These are phyloP conservation scores for Kryptopterus vitreolus DNA, from an alignment of 2,797 vertebrate genomes.

Conservation along the genomic window DNA sequence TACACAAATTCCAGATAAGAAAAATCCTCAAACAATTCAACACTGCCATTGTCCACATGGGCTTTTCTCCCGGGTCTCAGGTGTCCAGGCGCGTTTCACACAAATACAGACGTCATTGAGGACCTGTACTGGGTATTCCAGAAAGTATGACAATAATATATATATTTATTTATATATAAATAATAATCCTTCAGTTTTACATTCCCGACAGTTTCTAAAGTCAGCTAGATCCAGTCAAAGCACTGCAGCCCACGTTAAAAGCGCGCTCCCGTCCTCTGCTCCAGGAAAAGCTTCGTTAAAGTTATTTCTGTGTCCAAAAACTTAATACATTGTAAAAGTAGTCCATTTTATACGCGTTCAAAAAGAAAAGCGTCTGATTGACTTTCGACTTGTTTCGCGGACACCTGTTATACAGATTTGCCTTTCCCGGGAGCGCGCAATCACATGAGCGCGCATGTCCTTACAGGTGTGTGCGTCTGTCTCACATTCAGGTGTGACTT, in stretches of 20 bases:
- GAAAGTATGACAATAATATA: too few species aligned
- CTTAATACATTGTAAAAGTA: not conserved
- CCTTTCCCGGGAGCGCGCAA: not conserved
- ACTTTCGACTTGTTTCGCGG: not conserved
- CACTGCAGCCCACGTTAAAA: not conserved
- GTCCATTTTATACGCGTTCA: not conserved
- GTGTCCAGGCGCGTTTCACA: conserved; percentile 18
- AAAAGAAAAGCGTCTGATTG: not conserved
- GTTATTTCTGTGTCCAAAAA: not conserved
- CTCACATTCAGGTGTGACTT: not conserved
- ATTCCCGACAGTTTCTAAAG: not conserved
- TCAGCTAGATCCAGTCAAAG: not conserved
- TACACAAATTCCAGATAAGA: conserved; percentile 46
- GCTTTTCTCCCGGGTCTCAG: conserved; percentile 14
- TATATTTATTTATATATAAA: too few species aligned
- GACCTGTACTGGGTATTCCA: not conserved
- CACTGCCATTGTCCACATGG: conserved; percentile 49
- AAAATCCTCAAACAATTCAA: conserved; percentile 38
- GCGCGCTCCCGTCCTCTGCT: not conserved
- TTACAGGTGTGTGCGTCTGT: conserved; percentile 14
- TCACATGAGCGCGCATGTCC: not conserved
- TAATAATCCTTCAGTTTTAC: not conserved
- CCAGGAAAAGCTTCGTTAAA: not conserved
- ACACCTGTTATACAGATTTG: conserved; percentile 2
- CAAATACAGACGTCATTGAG: conserved; percentile 12